Base-by-base conservation (phyloP, 2,797 vertebrate genomes). In the Pipistrellus kuhlii region DNA sequence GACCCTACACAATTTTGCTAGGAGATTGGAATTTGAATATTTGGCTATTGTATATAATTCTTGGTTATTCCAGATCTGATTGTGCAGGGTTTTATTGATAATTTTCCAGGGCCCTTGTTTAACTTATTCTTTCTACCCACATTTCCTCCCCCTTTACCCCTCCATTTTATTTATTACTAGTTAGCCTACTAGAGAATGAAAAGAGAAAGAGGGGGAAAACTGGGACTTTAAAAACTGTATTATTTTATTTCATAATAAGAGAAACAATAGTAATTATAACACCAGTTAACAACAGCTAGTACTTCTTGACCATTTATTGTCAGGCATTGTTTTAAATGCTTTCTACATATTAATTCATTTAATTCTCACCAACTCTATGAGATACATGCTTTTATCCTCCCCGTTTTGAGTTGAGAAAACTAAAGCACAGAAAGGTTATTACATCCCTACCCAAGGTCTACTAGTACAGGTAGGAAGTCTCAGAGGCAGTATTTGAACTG, bases 121-220 rank as follows among this genome's bases (percentile, higher is more conserved):
- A 83, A 55, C 25, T 90, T 84, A 53, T 32, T 87, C 44, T 76
- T 87, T 73, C 51, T 88, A 88, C 41, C 48, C 8, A 41, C 18
- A 75, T 53, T 51, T 51, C 15, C 48, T 14, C 15, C 15, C 48
- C 15, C 23, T 48, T 68, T 81, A 35, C 68, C 76, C n/a, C 13
- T 66, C 20, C 75, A 59, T 72, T 86, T 80, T 88, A 51, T 76
- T 66, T 96, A 27, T 80, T 85, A 90, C 72, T 75, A 87, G 6
- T 9, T 44, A 55, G 18, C 57, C 53, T 35, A 51, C 32, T 14
- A 89, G 62, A 44, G 38, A 95, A 93, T 69, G 13, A 85, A 30
- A 93, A 76, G 53, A 76, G 14, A 53, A 91, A 90, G 77, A 68
- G 15, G 87, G 87, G 64, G 62, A n/a, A 88, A 73, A 18, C 11